Percentiles rank a stretch among this genome's conserved stretches.
These are phyloP conservation scores for Pseudotriccus pelzelni DNA, from an alignment of 2,797 vertebrate species.

Conservation along the genomic window DNA sequence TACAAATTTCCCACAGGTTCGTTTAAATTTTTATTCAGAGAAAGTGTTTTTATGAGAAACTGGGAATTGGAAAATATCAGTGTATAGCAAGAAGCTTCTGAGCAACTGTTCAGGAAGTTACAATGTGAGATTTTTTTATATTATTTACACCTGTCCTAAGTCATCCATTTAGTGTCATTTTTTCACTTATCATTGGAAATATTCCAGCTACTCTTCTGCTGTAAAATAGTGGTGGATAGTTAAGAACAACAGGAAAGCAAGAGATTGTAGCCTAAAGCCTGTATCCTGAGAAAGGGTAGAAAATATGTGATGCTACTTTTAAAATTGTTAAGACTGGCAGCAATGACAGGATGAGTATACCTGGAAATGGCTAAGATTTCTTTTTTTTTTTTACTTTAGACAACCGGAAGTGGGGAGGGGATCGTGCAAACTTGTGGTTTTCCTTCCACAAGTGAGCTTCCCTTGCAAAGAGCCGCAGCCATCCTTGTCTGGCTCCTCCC, in stretches of 20 bases:
- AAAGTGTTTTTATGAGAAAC: not conserved
- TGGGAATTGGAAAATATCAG: not conserved
- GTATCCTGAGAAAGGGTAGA: not conserved
- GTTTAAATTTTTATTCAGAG: not conserved
- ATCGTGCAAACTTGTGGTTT: not conserved
- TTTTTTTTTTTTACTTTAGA: not conserved
- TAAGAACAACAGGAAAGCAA: not conserved
- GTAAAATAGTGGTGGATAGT: not conserved
- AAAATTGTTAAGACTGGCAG: not conserved
- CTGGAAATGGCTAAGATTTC: not conserved
- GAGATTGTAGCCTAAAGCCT: not conserved
- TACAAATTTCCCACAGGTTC: not conserved
- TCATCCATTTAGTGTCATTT: not conserved
- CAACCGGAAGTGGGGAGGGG: not conserved
- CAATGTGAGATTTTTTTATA: not conserved
- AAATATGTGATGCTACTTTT: not conserved
- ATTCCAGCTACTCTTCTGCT: not conserved
- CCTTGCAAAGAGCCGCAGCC: not conserved
- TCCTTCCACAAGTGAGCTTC: not conserved
- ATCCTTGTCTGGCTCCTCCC: not conserved
- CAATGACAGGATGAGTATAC: not conserved
- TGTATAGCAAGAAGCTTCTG: not conserved
- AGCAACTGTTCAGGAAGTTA: not conserved
- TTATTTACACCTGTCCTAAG: not conserved
- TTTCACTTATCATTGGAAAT: not conserved